Percentiles rank a stretch among this genome's conserved stretches.
Evolutionary conservation across 2,797 vertebrate genomes (phyloP).

Genomic region (Danio jaintianensis): DNA sequence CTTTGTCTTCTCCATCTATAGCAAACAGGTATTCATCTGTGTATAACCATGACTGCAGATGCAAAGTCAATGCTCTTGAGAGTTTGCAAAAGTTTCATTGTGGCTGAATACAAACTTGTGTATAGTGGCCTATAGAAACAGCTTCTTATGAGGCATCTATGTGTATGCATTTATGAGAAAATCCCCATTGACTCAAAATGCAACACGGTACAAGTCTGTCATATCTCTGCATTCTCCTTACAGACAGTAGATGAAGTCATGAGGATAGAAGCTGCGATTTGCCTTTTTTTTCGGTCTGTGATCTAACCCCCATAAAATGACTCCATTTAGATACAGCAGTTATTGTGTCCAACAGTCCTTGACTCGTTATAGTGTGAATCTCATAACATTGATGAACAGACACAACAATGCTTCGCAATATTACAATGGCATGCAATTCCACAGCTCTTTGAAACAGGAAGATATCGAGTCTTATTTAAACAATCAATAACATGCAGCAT

Average conservation of each 20-base stretch:
- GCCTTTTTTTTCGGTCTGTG: not conserved
- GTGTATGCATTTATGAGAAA: not conserved
- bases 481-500: slow-evolving; percentile 83
- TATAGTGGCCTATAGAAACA: no score
- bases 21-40: no score
- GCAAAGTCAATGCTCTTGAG: no score
- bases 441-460: slow-evolving; percentile 78
- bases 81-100: no score
- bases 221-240: slow-evolving; percentile 18
- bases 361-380: slow-evolving; percentile 66
- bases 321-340: slow-evolving; percentile 76
- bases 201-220: not conserved
- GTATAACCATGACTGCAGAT: no score
- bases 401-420: slow-evolving; percentile 75
- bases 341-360: slow-evolving; percentile 78
- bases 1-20: no score
- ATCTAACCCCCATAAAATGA: slow-evolving; percentile 68
- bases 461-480: slow-evolving; percentile 84
- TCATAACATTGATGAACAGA: slow-evolving; percentile 76
- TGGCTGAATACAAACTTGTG: no score
- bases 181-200: not conserved
- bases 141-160: no score
- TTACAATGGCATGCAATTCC: slow-evolving; percentile 80
- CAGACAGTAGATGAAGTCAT: slow-evolving; percentile 7
- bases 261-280: not conserved